phyloP scores from a whole-genome alignment of 2,797 vertebrate species.

The Hemitrygon akajei region DNA sequence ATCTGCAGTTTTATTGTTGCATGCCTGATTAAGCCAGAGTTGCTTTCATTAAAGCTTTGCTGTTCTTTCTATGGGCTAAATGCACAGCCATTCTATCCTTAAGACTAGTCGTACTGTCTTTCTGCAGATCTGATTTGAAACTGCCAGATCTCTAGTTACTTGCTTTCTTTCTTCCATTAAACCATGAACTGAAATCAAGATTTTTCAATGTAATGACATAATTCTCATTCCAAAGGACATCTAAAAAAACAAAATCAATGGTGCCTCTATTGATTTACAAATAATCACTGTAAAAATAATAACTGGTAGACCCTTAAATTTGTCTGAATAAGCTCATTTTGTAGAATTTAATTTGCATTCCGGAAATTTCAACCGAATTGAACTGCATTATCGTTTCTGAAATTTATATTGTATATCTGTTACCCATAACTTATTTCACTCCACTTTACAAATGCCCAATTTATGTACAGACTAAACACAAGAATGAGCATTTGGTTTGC shows the following conservation, averaged over 20 bases:
- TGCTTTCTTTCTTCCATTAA: not conserved
- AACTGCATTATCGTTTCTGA: not conserved
- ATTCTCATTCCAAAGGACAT: not conserved
- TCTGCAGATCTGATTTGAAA: not conserved
- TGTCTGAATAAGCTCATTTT: not conserved
- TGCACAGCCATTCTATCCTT: not conserved
- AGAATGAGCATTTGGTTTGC: no score
- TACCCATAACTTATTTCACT: not conserved
- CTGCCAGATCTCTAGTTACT: not conserved
- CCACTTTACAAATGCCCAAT: not conserved
- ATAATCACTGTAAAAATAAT: not conserved
- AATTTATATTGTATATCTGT: not conserved
- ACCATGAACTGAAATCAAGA: not conserved
- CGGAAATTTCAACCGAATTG: not conserved
- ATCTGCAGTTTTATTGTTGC: no score
- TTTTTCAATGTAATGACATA: not conserved
- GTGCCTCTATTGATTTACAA: not conserved
- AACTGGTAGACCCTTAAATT: not conserved
- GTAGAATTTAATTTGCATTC: not conserved
- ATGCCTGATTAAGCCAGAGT: no score
- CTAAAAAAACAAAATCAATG: not conserved
- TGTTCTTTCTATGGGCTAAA: slow-evolving; percentile 1
- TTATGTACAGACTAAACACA: no score
- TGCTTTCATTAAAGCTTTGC: not conserved
- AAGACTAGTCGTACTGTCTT: not conserved